phyloP scores from a whole-genome alignment of 2,113 vertebrate genomes.

The Eurystomus gularis region DNA sequence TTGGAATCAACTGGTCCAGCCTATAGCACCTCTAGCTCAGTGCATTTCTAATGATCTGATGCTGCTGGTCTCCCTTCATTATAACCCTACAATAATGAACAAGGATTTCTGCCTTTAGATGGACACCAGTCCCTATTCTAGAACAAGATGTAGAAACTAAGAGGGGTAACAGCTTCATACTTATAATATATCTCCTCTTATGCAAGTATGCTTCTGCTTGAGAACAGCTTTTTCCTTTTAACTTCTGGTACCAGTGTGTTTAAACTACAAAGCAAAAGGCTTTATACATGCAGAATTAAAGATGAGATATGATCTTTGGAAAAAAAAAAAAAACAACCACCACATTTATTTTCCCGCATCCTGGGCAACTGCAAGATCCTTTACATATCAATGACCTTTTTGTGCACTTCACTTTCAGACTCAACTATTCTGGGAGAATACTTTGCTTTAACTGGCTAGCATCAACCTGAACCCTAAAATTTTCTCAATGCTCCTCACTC shows the following conservation, averaged over 20 bases:
- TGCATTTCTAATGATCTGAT: neutral
- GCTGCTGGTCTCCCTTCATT: neutral
- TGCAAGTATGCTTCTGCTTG: neutral
- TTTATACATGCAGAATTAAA: neutral
- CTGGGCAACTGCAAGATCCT: neutral
- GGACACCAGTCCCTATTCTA: neutral
- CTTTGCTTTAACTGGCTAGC: neutral
- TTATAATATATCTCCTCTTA: neutral
- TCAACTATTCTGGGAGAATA: neutral
- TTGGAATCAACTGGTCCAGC: neutral
- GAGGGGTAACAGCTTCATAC: neutral
- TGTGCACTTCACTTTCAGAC: neutral
- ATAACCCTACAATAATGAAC: neutral
- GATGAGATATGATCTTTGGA: neutral
- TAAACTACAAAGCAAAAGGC: neutral
- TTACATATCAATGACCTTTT: neutral
- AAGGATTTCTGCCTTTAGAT: neutral
- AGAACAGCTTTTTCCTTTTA: slow-evolving; percentile 2
- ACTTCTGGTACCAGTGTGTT: neutral
- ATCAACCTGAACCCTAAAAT: neutral
- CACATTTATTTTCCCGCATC: neutral
- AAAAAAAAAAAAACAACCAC: neutral
- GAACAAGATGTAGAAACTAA: neutral
- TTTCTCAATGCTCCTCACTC: neutral
- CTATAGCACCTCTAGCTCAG: neutral